Evolutionary conservation across 1,140 invertebrate genomes (phyloP).

Genomic region (Drosophila bifasciata): DNA sequence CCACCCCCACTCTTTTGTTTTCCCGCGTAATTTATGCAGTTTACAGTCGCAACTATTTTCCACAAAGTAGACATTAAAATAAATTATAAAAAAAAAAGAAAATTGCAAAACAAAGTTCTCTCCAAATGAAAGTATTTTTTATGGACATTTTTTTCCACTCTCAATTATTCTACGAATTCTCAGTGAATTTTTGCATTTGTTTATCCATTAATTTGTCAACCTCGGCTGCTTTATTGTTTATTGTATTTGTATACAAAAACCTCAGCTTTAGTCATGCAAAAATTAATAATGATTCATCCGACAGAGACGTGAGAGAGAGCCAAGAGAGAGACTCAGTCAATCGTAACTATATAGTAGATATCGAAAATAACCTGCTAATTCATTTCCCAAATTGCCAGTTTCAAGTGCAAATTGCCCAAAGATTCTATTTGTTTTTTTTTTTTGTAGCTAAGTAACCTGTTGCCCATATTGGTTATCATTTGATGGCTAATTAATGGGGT

Average conservation of each 20-base stretch:
- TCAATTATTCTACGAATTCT: not conserved
- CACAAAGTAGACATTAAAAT: slow-evolving; percentile 50
- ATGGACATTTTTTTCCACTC: not conserved
- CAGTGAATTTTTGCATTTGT: not conserved
- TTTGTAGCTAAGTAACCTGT: slow-evolving; percentile 14
- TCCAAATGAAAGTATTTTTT: slow-evolving; percentile 2
- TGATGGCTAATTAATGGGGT: not conserved
- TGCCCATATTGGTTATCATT: slow-evolving; percentile 12
- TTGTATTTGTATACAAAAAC: not conserved
- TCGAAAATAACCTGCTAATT: slow-evolving; percentile 51
- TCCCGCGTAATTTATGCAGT: slow-evolving; percentile 49
- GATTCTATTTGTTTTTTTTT: slow-evolving; percentile 25
- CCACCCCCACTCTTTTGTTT: slow-evolving; percentile 13
- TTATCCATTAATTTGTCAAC: slow-evolving; percentile 15
- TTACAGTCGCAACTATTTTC: slow-evolving; percentile 48
- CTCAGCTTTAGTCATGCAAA: slow-evolving; percentile 28
- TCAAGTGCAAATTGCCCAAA: slow-evolving; percentile 43
- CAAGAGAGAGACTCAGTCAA: not conserved
- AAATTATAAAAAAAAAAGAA: slow-evolving; percentile 32
- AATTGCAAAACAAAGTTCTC: not conserved
- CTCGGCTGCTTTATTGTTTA: slow-evolving; percentile 15
- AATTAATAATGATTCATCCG: slow-evolving; percentile 57
- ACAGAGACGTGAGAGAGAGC: slow-evolving; percentile 48
- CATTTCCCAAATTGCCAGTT: slow-evolving; percentile 31
- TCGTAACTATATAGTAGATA: slow-evolving; percentile 33